Conservation (phyloP, 2,888 invertebrate species). For the Platerodrilus igneus region DNA sequence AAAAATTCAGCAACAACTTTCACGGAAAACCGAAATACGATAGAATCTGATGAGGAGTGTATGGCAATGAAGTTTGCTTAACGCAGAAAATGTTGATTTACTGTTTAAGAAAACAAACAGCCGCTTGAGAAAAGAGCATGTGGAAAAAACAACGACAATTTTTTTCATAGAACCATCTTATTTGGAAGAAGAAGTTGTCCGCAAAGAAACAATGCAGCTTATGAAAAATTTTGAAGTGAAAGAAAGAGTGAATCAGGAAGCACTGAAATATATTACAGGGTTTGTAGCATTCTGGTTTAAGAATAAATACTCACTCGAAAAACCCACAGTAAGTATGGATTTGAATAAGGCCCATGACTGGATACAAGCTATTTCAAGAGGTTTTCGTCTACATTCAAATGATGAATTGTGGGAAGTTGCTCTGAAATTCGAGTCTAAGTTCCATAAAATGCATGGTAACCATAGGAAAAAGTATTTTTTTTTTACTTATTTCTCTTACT, state of each 20-base stretch:
- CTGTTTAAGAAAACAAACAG: constrained; percentile 9
- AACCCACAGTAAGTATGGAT: constrained; percentile 12
- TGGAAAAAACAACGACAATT: constrained; percentile 10
- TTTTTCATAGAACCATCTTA: constrained; percentile 16
- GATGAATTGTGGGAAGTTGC: constrained; percentile 17
- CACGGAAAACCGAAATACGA: too few species aligned
- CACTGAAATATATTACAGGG: constrained; percentile 21
- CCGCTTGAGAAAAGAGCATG: constrained; percentile 8
- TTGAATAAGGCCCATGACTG: constrained; percentile 18
- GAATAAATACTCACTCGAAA: constrained; percentile 16
- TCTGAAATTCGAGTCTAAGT: constrained; percentile 1
- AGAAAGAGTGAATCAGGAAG: constrained; percentile 18
- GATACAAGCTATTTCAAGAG: constrained; percentile 20
- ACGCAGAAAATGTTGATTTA: constrained; percentile 14
- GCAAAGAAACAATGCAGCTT: constrained; percentile 12
- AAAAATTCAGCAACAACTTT: too few species aligned
- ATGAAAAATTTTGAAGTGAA: constrained; percentile 16
- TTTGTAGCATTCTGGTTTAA: constrained; percentile 21
- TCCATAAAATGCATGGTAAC: constrained; percentile 14
- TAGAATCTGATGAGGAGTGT: too few species aligned
- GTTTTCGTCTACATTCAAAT: constrained; percentile 16
- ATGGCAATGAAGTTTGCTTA: constrained; percentile 12
- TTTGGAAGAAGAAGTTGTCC: constrained; percentile 15
- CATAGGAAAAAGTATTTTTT: constrained; percentile 16
- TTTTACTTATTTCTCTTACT: too few species aligned